These are phyloP conservation scores for Eutrigla gurnardus DNA, from an alignment of 2,797 vertebrate genomes.

Conservation along the genomic window DNA sequence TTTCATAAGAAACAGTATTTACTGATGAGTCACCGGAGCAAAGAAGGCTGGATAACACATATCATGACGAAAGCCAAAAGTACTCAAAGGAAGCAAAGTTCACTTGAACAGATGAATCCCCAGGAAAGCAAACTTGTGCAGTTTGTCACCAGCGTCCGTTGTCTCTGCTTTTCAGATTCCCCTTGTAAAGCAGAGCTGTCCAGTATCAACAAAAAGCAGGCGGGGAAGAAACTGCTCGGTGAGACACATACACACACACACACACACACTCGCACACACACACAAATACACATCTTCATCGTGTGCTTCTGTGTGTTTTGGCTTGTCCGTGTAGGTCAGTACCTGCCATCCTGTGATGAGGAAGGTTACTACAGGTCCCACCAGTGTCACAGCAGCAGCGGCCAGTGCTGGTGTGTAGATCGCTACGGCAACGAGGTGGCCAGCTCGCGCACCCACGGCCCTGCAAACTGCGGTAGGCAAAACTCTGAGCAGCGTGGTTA, in stretches of 20 bases:
- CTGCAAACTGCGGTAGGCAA: constrained; percentile 82
- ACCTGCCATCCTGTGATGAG: constrained; percentile 91
- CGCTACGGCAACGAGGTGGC: constrained; percentile 90
- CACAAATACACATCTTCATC: constrained; percentile 8
- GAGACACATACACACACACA: constrained; percentile 39
- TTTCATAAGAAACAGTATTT: constrained; percentile 28
- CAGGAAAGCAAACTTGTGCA: constrained; percentile 46
- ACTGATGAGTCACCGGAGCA: constrained; percentile 29
- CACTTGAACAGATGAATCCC: constrained; percentile 41
- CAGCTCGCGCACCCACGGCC: constrained; percentile 85
- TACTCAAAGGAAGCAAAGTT: constrained; percentile 39
- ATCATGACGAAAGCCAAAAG: constrained; percentile 43
- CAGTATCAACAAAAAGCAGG: constrained; percentile 80
- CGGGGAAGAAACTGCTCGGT: constrained; percentile 86
- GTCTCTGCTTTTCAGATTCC: constrained; percentile 76
- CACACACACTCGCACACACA: neutral
- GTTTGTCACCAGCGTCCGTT: constrained; percentile 46
- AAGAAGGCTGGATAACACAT: constrained; percentile 36
- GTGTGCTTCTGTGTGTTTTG: constrained; percentile 40
- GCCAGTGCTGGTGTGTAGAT: constrained; percentile 96
- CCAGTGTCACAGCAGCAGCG: constrained; percentile 89
- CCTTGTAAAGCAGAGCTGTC: constrained; percentile 84
- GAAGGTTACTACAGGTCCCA: constrained; percentile 89
- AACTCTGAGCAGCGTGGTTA: constrained; percentile 11
- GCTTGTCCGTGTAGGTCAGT: constrained; percentile 74